phyloP scores from a whole-genome alignment of 2,888 invertebrate species.

The Apodemia mormo region DNA sequence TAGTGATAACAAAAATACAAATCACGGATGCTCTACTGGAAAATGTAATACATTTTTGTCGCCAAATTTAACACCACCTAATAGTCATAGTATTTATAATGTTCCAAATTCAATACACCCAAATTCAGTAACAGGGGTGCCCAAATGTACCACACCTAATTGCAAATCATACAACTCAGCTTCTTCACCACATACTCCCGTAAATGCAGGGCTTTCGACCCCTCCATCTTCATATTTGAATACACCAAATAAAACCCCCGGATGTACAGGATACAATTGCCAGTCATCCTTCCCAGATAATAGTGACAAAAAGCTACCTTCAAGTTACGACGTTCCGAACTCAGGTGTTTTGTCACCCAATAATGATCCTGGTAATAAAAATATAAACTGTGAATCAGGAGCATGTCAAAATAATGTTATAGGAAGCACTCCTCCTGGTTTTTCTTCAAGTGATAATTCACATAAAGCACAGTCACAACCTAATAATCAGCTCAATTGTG shows the following conservation, averaged over 20 bases:
- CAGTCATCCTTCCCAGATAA: conserved; percentile 26
- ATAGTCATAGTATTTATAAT: neutral
- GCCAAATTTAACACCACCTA: neutral
- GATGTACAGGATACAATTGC: conserved; percentile 43
- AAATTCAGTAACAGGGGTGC: neutral
- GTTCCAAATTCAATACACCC: neutral
- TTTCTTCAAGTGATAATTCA: conserved; percentile 13
- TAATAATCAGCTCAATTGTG: conserved; percentile 21
- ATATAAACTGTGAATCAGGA: conserved; percentile 32
- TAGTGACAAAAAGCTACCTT: conserved; percentile 40
- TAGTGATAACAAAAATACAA: neutral
- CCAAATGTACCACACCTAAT: conserved; percentile 27
- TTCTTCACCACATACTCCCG: neutral
- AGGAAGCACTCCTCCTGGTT: neutral
- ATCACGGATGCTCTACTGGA: conserved; percentile 15
- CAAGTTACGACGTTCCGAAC: conserved; percentile 47
- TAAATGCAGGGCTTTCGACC: neutral
- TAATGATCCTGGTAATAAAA: conserved; percentile 27
- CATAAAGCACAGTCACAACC: neutral
- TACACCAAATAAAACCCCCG: conserved; percentile 52
- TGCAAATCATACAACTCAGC: conserved; percentile 25
- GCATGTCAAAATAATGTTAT: conserved; percentile 29
- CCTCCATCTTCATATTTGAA: conserved; percentile 33
- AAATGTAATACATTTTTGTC: conserved; percentile 4
- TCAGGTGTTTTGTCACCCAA: conserved; percentile 31